Evolutionary conservation across 2,888 invertebrate species (phyloP), one percentile per base, ranked within the genome.

Genomic region (Tinea trinotella): DNA sequence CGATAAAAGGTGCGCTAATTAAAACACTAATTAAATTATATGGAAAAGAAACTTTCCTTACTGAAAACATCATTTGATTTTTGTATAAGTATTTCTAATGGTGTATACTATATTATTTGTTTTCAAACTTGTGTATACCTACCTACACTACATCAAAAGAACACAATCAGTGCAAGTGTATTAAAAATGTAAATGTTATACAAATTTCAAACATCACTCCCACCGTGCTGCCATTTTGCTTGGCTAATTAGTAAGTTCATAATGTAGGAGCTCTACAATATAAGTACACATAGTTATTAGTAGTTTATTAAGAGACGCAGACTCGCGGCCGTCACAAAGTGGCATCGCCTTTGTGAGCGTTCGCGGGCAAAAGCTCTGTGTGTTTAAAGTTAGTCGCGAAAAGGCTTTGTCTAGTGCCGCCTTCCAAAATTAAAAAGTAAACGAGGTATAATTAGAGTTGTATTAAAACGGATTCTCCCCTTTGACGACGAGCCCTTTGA

Each of bases 1-100:
- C 78, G 74, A 76, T 82, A 75, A 80, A 81, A 82, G 84, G 78
- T 70, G 70, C 78, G 81, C 79, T 84, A 84, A 85, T 85, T 84
- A 84, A 84, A 84, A 81, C 82, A 80, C 78, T 84, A 82, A 85
- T 84, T 81, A 80, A 80, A 82, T 84, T 83, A 84, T 78, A 71
- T 64, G 76, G 64, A 83, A 83, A 83, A 83, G n/a, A n/a, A n/a
- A n/a, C n/a, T n/a, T n/a, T n/a, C n/a, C n/a, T n/a, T n/a, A n/a
- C n/a, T n/a, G n/a, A n/a, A n/a, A n/a, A n/a, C n/a, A n/a, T n/a
- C n/a, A n/a, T n/a, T n/a, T n/a, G n/a, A n/a, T n/a, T n/a, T n/a
- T n/a, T n/a, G n/a, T n/a, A n/a, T n/a, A n/a, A n/a, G n/a, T n/a
- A n/a, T n/a, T n/a, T n/a, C n/a, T n/a, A n/a, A n/a, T n/a, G n/a